Percentiles rank a stretch among this genome's conserved stretches.
Conservation (phyloP, 2,113 vertebrate genomes). For the Spea bombifrons region DNA sequence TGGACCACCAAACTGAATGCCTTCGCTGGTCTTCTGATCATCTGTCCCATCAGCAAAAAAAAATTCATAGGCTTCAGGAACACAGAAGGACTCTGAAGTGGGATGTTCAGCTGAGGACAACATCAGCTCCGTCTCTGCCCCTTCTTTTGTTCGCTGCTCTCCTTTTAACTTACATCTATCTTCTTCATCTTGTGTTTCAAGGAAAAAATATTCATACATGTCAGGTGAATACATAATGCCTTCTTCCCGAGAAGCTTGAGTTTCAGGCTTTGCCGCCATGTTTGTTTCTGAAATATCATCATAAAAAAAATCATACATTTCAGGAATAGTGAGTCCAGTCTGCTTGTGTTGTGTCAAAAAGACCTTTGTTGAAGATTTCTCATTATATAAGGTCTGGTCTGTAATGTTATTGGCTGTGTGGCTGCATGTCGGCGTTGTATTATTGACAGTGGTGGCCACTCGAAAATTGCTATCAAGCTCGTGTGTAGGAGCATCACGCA, state of each 20-base stretch:
- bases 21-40: conserved; percentile 23
- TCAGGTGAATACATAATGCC: conserved; percentile 70
- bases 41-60: conserved; percentile 60
- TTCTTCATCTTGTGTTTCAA: conserved; percentile 51
- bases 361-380: background rate
- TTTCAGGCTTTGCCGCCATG: background rate
- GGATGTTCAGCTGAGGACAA: conserved; percentile 41
- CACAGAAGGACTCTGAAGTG: conserved; percentile 30
- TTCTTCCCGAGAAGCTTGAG: conserved; percentile 32
- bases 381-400: background rate
- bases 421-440: background rate
- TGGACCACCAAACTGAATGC: conserved; percentile 6
- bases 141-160: conserved; percentile 49
- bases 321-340: conserved; percentile 68
- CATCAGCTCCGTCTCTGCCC: conserved; percentile 30
- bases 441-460: background rate
- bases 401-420: background rate
- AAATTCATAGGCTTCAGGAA: conserved; percentile 71
- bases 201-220: conserved; percentile 84
- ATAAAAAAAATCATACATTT: conserved; percentile 85
- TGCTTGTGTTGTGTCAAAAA: background rate
- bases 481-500: background rate
- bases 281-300: conserved; percentile 63
- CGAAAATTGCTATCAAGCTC: background rate
- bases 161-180: conserved; percentile 55